Percentiles rank a stretch among this genome's conserved stretches.
Evolutionary conservation across 2,797 vertebrate species (phyloP).

Genomic region (Chiroxiphia lanceolata): DNA sequence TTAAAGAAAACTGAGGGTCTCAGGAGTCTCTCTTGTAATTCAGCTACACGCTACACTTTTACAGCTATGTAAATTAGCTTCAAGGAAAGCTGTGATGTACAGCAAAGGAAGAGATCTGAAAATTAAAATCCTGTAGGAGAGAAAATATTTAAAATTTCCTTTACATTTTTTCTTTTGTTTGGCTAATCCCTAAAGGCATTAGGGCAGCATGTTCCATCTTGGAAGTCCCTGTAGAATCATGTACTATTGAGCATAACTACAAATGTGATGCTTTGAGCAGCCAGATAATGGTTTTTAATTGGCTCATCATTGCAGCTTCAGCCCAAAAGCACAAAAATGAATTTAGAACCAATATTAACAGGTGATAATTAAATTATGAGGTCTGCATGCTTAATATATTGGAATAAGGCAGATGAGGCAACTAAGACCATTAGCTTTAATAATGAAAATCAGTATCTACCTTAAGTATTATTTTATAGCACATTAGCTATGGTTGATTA

Average conservation of each 20-base stretch:
- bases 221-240: slow-evolving; percentile 47
- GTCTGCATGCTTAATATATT: slow-evolving; percentile 65
- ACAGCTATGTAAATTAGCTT: slow-evolving; percentile 47
- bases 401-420: slow-evolving; percentile 62
- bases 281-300: slow-evolving; percentile 74
- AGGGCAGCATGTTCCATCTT: slow-evolving; percentile 44
- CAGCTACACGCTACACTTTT: not conserved
- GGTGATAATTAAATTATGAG: slow-evolving; percentile 76
- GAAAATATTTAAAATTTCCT: slow-evolving; percentile 65
- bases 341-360: slow-evolving; percentile 75
- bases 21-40: slow-evolving; percentile 40
- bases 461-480: slow-evolving; percentile 66
- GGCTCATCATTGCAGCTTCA: slow-evolving; percentile 69
- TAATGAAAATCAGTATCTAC: slow-evolving; percentile 60
- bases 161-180: slow-evolving; percentile 58
- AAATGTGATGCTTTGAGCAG: slow-evolving; percentile 63
- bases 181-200: slow-evolving; percentile 55
- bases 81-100: slow-evolving; percentile 11
- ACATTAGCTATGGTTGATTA: slow-evolving; percentile 65
- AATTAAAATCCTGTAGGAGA: slow-evolving; percentile 39
- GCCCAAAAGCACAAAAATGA: slow-evolving; percentile 71
- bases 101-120: slow-evolving; percentile 40
- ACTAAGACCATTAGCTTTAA: slow-evolving; percentile 69
- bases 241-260: slow-evolving; percentile 42
- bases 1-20: slow-evolving; percentile 47